Evolutionary conservation across 2,113 vertebrate genomes (phyloP).

Genomic region (Murina feae): DNA sequence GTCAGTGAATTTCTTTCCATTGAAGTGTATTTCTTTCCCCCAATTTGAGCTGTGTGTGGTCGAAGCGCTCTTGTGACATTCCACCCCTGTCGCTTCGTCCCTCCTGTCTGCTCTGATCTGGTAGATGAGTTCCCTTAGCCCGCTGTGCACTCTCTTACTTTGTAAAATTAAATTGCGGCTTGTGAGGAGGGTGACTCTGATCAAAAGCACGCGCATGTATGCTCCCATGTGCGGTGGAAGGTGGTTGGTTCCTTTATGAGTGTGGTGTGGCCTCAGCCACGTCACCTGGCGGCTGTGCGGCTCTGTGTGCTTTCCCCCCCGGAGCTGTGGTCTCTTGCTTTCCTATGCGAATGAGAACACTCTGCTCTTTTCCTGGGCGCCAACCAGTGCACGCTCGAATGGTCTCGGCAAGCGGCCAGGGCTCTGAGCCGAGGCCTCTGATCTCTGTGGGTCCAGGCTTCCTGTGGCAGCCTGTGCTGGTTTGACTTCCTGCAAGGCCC

Average conservation of each 20-base stretch:
- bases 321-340: slow-evolving; percentile 10
- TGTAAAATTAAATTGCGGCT: neutral
- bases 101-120: neutral
- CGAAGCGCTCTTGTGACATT: neutral
- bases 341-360: slow-evolving; percentile 64
- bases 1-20: neutral
- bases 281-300: neutral
- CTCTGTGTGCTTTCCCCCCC: neutral
- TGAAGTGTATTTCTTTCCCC: neutral
- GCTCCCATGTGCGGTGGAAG: neutral
- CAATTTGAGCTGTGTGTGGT: neutral
- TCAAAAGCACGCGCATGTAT: neutral
- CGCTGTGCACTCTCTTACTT: neutral
- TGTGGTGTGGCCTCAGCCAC: neutral
- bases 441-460: neutral
- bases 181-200: neutral
- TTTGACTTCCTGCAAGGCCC: neutral
- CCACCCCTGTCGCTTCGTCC: neutral
- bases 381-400: slow-evolving; percentile 35
- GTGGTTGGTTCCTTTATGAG: neutral
- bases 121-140: neutral
- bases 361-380: slow-evolving; percentile 49
- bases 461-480: neutral
- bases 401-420: neutral
- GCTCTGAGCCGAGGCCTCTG: neutral